Percentiles rank a stretch among this genome's conserved stretches.
Evolutionary conservation across 2,113 vertebrate species (phyloP).

Genomic region (Mormoops blainvillei): DNA sequence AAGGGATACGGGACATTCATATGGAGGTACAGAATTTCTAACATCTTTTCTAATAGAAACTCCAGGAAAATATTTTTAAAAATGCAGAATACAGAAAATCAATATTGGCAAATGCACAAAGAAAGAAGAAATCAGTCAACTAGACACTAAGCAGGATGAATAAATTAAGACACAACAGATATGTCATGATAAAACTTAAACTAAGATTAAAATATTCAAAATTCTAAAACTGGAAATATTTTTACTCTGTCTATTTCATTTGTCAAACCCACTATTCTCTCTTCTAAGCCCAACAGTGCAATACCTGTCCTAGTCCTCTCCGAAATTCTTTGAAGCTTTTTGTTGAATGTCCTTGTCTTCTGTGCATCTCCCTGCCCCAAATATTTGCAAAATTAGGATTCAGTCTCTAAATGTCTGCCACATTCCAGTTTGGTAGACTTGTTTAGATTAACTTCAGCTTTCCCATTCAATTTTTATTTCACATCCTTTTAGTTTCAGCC

Average conservation of each 20-base stretch:
- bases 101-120: not conserved
- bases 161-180: not conserved
- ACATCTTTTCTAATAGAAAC: not conserved
- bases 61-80: not conserved
- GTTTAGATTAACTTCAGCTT: not conserved
- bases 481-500: not conserved
- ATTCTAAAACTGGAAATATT: not conserved
- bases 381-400: not conserved
- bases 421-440: not conserved
- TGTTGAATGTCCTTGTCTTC: not conserved
- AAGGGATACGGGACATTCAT: not conserved
- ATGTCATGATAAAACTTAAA: not conserved
- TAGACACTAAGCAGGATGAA: not conserved
- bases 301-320: not conserved
- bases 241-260: not conserved
- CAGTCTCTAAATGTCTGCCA: not conserved
- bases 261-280: not conserved
- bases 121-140: not conserved
- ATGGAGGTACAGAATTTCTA: not conserved
- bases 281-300: not conserved
- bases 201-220: not conserved
- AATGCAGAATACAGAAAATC: not conserved
- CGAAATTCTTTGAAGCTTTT: not conserved
- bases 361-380: not conserved
- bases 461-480: not conserved